Evolutionary conservation across 2,888 invertebrate species (phyloP), one percentile per base, ranked within the genome.

Genomic region (Acronicta aceris): DNA sequence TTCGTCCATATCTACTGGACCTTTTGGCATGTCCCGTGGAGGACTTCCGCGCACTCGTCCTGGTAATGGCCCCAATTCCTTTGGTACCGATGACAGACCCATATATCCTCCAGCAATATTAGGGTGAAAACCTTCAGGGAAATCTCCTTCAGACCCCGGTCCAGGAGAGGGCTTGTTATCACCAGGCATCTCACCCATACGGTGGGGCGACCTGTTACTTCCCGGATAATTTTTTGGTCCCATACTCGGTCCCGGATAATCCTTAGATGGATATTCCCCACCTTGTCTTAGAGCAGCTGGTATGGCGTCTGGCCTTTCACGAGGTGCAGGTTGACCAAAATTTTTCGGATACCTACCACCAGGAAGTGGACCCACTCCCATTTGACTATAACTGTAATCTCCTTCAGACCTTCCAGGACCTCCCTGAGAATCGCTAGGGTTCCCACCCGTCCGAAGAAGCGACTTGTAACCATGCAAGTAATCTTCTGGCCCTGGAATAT

Each of bases 81-180:
- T 13, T n/a, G 38, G n/a, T n/a, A 6, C 1, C 7, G 38, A 5
- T 5, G 38, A 6, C 38, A 38, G 7, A n/a, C 38, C 38, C 38
- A 38, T 38, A 38, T 38, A n/a, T 6, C 12, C 46, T 8, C 45
- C 36, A 38, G 36, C 36, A 12, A 54, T 9, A 38, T 13, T 16
- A 3, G 54, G 53, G 3, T 5, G 21, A 46, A 15, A 53, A 4
- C 53, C 53, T 0, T 45, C 5, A 25, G 53, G 38, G 7, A 21
- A 46, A 13, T 27, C 38, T 40, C 6, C 12, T 46, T 54, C 54
- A 13, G 46, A 46, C 15, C 54, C 54, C 4, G 54, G 54, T 1
- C 54, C 53, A 15, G 45, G 38, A 8, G 4, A 12, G 17, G 13
- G 3, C 27, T 15, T 36, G 25, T 7, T 38, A 25, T 21, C 45